Evolutionary conservation across 2,888 invertebrate species (phyloP), one percentile per base, ranked within the genome.

Genomic region (Oligia latruncula): DNA sequence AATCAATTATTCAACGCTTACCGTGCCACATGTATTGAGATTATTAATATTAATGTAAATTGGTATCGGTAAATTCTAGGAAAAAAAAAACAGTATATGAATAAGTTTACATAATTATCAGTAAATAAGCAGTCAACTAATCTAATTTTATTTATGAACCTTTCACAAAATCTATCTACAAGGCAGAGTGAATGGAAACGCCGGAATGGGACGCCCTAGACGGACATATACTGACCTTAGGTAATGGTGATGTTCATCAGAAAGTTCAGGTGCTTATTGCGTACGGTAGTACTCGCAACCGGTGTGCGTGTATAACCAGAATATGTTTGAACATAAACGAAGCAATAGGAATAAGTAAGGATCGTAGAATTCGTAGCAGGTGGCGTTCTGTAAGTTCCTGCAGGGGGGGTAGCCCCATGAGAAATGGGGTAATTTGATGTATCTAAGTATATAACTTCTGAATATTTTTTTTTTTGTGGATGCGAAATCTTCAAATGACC

Each of bases 1-100:
- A 67, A 67, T 68, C 46, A 46, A 68, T n/a, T 68, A 68, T n/a
- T 68, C 46, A 68, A n/a, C n/a, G 46, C n/a, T 46, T 17, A 68
- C n/a, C 4, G n/a, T 23, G 8, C 8, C 9, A 17, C 11, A n/a
- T 3, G 17, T 17, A 46, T 43, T 62, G 23, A n/a, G 9, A 43
- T 43, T 43, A 66, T 23, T 23, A 43, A 20, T 9, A 29, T 29
- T 29, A 64, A 60, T 23, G 11, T 58, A 62, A 62, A 29, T 62
- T 15, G 6, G 15, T 62, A 62, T 62, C 29, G 5, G 5, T 62
- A 15, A n/a, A n/a, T 60, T 11, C n/a, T 60, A n/a, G 4, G 3
- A 17, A 64, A 17, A 64, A 29, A 29, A 43, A n/a, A 43, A 67
- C 15, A 9, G 15, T 15, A n/a, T 13, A 40, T 40, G 43, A 35